phyloP scores from a whole-genome alignment of 2,113 vertebrate species.

The Cyanocitta stelleri region DNA sequence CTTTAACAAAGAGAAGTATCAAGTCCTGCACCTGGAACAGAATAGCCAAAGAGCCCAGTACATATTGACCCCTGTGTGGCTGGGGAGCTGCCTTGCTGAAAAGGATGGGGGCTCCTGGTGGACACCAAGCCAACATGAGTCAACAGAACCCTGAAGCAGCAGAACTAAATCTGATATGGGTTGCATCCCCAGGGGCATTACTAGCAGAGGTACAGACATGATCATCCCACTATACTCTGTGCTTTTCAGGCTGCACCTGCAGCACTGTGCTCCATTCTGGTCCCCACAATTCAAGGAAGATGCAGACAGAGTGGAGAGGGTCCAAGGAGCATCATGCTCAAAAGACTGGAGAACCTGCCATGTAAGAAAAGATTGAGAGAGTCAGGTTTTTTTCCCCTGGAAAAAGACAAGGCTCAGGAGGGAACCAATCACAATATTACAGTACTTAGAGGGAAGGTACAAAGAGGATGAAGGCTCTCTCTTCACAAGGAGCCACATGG shows the following conservation, averaged over 20 bases:
- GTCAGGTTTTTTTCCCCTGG: not conserved
- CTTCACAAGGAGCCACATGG: not conserved
- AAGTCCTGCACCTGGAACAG: not conserved
- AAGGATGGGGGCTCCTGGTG: not conserved
- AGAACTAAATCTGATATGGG: not conserved
- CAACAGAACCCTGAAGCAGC: not conserved
- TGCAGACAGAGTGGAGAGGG: not conserved
- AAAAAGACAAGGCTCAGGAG: not conserved
- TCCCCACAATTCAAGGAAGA: not conserved
- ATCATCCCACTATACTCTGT: not conserved
- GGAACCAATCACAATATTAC: not conserved
- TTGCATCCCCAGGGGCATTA: not conserved
- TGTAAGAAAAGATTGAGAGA: not conserved
- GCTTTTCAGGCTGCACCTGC: not conserved
- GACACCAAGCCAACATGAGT: not conserved
- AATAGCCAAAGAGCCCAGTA: not conserved
- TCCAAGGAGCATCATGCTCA: not conserved
- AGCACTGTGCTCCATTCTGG: not conserved
- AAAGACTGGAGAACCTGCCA: not conserved
- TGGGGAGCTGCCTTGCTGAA: not conserved
- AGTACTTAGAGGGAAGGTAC: not conserved
- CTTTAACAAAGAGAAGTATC: not conserved
- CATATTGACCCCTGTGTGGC: rapidly evolving
- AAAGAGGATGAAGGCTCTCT: not conserved
- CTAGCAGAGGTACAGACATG: not conserved